Conservation (phyloP, 2,888 invertebrate species). For the Ennomos erosarius region DNA sequence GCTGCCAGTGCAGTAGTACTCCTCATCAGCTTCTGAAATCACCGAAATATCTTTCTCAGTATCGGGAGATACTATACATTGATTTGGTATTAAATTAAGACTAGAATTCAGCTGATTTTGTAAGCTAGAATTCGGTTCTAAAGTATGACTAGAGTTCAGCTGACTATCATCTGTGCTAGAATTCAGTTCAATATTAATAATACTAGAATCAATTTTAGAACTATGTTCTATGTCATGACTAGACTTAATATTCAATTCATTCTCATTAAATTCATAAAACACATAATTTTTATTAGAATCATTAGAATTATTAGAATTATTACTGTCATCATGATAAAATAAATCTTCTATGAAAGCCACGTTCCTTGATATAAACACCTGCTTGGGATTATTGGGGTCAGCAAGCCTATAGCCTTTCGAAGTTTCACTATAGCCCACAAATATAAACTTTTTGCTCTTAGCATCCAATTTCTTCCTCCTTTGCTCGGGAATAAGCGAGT, state of each 20-base stretch:
- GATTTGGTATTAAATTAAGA: too few relatives aligned
- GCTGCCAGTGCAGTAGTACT: not conserved
- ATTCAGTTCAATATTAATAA: not conserved
- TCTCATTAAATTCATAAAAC: not conserved
- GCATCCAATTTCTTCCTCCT: slow-evolving; percentile 20
- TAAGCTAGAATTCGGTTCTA: not conserved
- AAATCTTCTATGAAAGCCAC: too few relatives aligned
- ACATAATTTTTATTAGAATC: too few relatives aligned
- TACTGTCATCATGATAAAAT: too few relatives aligned
- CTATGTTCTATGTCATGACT: not conserved
- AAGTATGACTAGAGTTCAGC: not conserved
- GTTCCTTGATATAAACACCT: too few relatives aligned
- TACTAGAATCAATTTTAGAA: slow-evolving; percentile 2
- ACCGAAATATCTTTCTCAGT: not conserved
- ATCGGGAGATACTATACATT: too few relatives aligned
- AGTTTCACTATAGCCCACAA: slow-evolving; percentile 37
- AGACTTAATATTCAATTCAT: not conserved
- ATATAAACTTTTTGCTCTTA: slow-evolving; percentile 19
- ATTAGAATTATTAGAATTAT: too few relatives aligned
- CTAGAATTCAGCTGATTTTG: too few relatives aligned
- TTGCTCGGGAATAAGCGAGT: slow-evolving; percentile 15
- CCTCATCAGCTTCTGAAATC: not conserved
- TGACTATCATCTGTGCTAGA: not conserved
- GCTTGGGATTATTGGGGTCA: slow-evolving; percentile 13
- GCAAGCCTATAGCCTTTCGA: slow-evolving; percentile 42